Conservation (phyloP, 2,797 vertebrate species). For the Moxostoma hubbsi region DNA sequence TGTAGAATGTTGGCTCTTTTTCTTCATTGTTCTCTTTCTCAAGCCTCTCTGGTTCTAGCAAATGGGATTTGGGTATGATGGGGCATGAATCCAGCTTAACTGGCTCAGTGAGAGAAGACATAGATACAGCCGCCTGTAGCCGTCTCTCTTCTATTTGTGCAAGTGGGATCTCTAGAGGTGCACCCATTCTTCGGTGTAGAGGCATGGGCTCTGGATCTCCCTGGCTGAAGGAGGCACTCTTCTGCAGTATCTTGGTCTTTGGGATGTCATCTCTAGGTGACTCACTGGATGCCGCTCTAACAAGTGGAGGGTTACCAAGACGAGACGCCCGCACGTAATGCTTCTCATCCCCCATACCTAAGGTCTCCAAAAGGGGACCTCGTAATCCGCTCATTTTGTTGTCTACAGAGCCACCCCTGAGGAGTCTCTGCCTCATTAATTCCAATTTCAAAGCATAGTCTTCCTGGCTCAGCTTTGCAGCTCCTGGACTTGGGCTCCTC, state of each 20-base stretch:
- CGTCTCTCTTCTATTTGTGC: conserved; percentile 83
- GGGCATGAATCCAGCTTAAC: conserved; percentile 75
- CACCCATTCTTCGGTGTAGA: conserved; percentile 89
- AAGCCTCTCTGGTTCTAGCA: conserved; percentile 66
- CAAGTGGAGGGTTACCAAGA: conserved; percentile 78
- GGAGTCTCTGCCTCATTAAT: conserved; percentile 90
- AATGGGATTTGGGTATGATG: conserved; percentile 68
- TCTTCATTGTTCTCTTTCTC: conserved; percentile 66
- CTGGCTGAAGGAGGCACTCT: conserved; percentile 96
- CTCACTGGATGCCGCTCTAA: conserved; percentile 90
- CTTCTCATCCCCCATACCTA: conserved; percentile 86
- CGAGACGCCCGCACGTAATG: conserved; percentile 74
- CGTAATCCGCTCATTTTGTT: conserved; percentile 94
- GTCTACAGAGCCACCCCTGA: conserved; percentile 86
- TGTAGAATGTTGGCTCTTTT: conserved; percentile 46
- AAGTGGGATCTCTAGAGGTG: conserved; percentile 92
- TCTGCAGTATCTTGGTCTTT: conserved; percentile 85
- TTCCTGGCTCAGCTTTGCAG: conserved; percentile 85
- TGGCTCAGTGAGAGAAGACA: conserved; percentile 89
- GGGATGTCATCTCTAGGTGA: conserved; percentile 81
- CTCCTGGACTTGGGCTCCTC: conserved; percentile 84
- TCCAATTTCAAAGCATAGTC: conserved; percentile 92
- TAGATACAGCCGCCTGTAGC: conserved; percentile 91
- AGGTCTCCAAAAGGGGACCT: conserved; percentile 92
- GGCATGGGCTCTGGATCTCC: conserved; percentile 90